phyloP scores from a whole-genome alignment of 2,113 vertebrate genomes.

The Ginglymostoma cirratum region DNA sequence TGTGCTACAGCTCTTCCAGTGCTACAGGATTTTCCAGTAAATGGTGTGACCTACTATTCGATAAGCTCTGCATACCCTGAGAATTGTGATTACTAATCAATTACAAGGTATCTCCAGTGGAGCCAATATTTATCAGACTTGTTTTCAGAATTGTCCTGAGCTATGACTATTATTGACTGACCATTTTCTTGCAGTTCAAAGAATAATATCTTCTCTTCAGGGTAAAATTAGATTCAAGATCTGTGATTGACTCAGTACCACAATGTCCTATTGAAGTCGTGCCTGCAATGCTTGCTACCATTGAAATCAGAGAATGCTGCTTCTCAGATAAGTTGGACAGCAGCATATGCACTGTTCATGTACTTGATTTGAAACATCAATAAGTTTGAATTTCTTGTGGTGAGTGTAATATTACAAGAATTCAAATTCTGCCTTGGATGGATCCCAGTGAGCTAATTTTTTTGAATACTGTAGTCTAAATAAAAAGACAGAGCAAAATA shows the following conservation, averaged over 20 bases:
- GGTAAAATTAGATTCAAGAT: background rate
- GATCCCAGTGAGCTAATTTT: background rate
- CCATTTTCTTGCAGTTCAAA: background rate
- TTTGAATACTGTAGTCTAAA: background rate
- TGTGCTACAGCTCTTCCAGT: background rate
- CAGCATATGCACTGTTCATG: background rate
- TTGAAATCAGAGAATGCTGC: background rate
- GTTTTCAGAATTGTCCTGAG: background rate
- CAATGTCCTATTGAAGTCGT: background rate
- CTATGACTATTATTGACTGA: background rate
- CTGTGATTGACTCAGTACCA: background rate
- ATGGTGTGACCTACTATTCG: background rate
- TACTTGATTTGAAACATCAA: background rate
- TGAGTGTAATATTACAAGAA: background rate
- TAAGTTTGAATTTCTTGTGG: background rate
- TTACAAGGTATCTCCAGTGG: background rate
- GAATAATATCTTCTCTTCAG: background rate
- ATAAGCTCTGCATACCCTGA: background rate
- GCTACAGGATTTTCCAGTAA: background rate
- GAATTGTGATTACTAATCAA: background rate
- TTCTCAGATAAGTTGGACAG: background rate
- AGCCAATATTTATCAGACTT: background rate
- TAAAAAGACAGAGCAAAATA: background rate
- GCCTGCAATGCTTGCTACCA: background rate
- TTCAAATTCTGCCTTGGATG: background rate